Evolutionary conservation across 2,797 vertebrate species (phyloP), one percentile per base, ranked within the genome.

Genomic region (Spatula versicolor): DNA sequence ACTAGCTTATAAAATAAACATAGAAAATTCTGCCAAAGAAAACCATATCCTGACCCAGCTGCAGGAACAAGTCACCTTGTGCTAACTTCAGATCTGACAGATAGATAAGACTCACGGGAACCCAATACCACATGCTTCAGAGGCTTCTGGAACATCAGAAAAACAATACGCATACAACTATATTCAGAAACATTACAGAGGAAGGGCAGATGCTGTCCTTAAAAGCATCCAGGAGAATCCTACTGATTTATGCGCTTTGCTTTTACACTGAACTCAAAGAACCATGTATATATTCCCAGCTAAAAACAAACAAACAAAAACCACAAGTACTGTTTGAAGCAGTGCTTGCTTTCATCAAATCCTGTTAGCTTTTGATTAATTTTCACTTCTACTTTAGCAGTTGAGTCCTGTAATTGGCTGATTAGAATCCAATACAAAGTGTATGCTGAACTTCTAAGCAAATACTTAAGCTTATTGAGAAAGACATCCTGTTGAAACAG

Each of bases 381-480:
- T 95, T 96, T 93, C 74, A 88, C 45, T 30, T 72, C 55, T 20
- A 37, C 45, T 63, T n/a, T 76, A 95, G 93, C 52, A 90, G 59
- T 9, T 54, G 60, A 72, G 62, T 85, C 46, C 20, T 56, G 80
- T 83, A 85, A 80, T 63, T 56, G 33, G 35, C 45, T 92, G 92
- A 93, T 73, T 62, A 68, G 33, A 86, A 81, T 71, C 59, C 73
- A 92, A 41, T 63, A 56, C 75, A 48, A 63, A 90, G 69, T 5
- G 7, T 31, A 64, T 13, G 54, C 46, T 88, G 33, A 48, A 46
- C 23, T 68, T 90, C 58, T 45, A 19, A 86, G 45, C n/a, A 88
- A 88, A 92, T 60, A 87, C 33, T 78, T 83, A 35, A 33, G 30
- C 63, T 91, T 88, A 31, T 6, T 86, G 76, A 56, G 55, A 80